Evolutionary conservation across 2,888 invertebrate species (phyloP).

Genomic region (Balanococcus diminutus): DNA sequence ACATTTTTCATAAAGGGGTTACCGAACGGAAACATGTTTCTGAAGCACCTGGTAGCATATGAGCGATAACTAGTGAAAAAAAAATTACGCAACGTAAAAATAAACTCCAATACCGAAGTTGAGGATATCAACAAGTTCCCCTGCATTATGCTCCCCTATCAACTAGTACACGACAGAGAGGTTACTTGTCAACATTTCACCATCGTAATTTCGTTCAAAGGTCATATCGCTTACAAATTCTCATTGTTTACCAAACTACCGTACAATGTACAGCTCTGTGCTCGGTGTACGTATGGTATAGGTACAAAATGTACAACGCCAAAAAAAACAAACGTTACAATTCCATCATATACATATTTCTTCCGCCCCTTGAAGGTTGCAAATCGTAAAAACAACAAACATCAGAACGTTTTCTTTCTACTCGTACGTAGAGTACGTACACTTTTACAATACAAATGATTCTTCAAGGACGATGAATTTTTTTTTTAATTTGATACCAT

Average conservation of each 20-base stretch:
- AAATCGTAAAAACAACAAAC: neutral
- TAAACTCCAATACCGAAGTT: neutral
- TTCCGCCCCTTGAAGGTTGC: neutral
- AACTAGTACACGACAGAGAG: neutral
- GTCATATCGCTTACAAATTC: constrained; percentile 8
- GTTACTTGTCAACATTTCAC: neutral
- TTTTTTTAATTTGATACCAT: neutral
- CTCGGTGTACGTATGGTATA: neutral
- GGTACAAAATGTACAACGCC: neutral
- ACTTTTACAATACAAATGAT: neutral
- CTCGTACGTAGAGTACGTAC: neutral
- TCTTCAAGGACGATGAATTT: neutral
- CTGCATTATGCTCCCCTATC: neutral
- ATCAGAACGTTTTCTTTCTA: neutral
- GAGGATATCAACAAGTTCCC: neutral
- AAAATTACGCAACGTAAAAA: neutral
- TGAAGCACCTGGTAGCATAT: neutral
- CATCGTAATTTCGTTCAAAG: neutral
- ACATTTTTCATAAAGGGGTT: constrained; percentile 1
- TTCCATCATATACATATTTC: neutral
- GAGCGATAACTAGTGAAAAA: neutral
- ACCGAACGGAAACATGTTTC: neutral
- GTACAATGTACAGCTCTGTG: neutral
- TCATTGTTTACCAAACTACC: neutral
- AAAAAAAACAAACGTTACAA: constrained; percentile 12